A percentile compares a stretch with the other conserved stretches of the same genome.
phyloP scores from a whole-genome alignment of 2,113 vertebrate species.

The Ptychochromis oligacanthus region DNA sequence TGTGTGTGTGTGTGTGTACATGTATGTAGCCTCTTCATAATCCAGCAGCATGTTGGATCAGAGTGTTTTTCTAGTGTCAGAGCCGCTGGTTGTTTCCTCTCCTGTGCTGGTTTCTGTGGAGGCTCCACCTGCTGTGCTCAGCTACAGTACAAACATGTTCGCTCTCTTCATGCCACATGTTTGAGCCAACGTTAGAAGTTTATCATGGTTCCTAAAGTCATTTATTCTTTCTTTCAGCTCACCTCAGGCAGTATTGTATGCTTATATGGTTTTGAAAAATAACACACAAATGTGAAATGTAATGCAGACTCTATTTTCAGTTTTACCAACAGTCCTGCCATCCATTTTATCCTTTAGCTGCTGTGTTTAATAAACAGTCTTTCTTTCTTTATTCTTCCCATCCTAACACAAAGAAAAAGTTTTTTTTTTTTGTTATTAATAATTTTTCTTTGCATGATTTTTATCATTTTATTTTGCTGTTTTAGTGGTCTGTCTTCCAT shows the following conservation, averaged over 20 bases:
- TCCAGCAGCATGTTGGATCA: slow-evolving; percentile 43
- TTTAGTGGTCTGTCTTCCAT: too few species aligned
- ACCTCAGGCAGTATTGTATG: neutral
- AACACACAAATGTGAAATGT: neutral
- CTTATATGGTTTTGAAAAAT: neutral
- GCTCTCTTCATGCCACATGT: slow-evolving; percentile 3
- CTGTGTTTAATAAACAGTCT: neutral
- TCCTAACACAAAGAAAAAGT: neutral
- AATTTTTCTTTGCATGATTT: rapidly evolving
- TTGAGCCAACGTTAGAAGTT: neutral
- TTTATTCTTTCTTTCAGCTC: neutral
- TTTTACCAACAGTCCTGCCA: neutral
- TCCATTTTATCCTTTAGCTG: neutral
- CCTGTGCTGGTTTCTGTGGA: slow-evolving; percentile 27
- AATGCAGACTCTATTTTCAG: neutral
- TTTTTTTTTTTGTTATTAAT: neutral
- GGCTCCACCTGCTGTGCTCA: neutral
- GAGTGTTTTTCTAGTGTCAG: slow-evolving; percentile 32
- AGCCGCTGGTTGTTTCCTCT: slow-evolving; percentile 35
- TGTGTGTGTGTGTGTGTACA: slow-evolving; percentile 6
- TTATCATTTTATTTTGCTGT: neutral
- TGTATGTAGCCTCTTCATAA: slow-evolving; percentile 4
- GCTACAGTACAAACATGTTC: neutral
- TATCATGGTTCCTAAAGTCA: neutral
- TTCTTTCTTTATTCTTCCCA: neutral